Conservation (phyloP, 2,888 invertebrate genomes). For the Acrobasis consociella region DNA sequence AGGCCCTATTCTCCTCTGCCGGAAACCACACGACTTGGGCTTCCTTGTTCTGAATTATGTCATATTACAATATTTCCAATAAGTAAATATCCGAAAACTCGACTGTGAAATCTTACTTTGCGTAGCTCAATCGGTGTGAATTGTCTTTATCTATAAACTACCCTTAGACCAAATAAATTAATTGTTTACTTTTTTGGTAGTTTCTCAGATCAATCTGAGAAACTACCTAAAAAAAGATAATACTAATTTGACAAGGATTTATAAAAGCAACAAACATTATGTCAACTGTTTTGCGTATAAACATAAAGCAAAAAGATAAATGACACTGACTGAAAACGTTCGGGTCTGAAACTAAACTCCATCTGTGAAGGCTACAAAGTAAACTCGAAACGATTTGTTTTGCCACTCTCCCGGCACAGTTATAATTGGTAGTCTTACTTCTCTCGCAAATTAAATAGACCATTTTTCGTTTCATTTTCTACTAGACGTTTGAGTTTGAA, state of each 20-base stretch:
- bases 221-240: no score
- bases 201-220: no score
- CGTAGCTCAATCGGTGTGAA: no score
- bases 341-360: neutral
- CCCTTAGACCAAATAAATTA: no score
- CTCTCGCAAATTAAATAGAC: neutral
- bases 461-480: slow-evolving; percentile 4
- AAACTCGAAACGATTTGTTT: slow-evolving; percentile 15
- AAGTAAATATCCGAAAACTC: no score
- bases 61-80: no score
- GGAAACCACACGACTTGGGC: no score
- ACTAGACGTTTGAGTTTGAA: neutral
- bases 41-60: no score
- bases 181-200: no score
- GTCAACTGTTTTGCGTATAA: neutral
- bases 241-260: neutral
- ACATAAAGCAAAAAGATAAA: slow-evolving; percentile 14
- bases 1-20: no score
- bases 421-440: slow-evolving; percentile 11
- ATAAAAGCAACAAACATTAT: neutral
- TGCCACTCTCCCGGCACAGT: neutral
- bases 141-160: no score
- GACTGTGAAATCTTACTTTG: no score
- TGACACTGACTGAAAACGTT: neutral
- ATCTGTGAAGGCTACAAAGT: slow-evolving; percentile 8